phyloP scores from a whole-genome alignment of 1,140 invertebrate genomes.

The Heliconius melpomene region DNA sequence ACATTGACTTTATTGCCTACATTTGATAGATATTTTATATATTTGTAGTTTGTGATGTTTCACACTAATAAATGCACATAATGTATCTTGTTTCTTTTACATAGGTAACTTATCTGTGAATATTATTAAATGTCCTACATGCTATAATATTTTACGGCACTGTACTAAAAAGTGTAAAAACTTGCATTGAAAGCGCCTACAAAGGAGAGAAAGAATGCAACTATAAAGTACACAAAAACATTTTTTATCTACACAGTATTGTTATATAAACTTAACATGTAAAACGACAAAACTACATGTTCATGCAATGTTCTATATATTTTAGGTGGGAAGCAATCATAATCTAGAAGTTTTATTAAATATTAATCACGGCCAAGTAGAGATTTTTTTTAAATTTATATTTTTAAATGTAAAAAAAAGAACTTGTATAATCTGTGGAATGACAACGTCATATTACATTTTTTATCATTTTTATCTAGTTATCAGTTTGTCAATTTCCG shows the following conservation, averaged over 20 bases:
- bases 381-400: not conserved
- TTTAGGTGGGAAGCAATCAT: no score
- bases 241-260: no score
- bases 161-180: no score
- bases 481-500: not conserved
- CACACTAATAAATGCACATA: slow-evolving; percentile 31
- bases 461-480: not conserved
- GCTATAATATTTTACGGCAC: no score
- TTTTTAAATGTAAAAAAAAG: not conserved
- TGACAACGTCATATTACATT: slow-evolving; percentile 11
- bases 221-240: no score
- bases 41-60: slow-evolving; percentile 35
- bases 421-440: not conserved
- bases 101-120: not conserved
- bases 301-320: no score
- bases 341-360: not conserved
- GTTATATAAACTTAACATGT: no score
- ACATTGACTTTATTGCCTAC: slow-evolving; percentile 18
- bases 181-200: no score
- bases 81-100: slow-evolving; percentile 14
- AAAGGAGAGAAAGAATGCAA: no score
- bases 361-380: not conserved
- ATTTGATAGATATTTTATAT: slow-evolving; percentile 40
- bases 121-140: not conserved
- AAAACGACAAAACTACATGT: no score